Evolutionary conservation across 2,113 vertebrate species (phyloP), one percentile per base, ranked within the genome.

Genomic region (Odontophorus gujanensis): DNA sequence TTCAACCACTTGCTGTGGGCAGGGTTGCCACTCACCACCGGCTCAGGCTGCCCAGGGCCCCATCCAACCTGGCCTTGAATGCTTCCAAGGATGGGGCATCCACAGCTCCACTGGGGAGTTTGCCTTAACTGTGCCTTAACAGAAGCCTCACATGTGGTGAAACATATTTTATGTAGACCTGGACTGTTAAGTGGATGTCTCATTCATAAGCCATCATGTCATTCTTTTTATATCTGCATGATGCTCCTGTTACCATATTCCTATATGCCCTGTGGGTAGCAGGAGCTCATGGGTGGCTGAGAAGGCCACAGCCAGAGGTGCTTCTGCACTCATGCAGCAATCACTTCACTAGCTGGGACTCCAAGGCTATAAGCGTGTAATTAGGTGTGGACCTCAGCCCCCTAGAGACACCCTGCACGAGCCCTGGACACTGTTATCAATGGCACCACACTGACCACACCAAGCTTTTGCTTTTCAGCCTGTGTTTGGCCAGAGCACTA

Each of bases 381-480:
- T 51, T 10, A 48, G 48, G 4, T 18, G 21, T 13, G 43, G 21
- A 22, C 11, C 16, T 81, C 59, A 62, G 7, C 4, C 6, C 6
- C 13, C 18, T 24, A 0, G 3, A 69, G 85, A 76, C n/a, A 43
- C n/a, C 34, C 25, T n/a, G 1, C 53, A 12, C 16, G 32, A 73
- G 32, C 19, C 17, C 19, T 72, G 24, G 2, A 22, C 48, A 5
- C 53, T 19, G 81, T 68, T 48, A n/a, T 6, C 67, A 17, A 26
- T 65, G 83, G 58, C 83, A 43, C 34, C 8, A 7, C 0, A 0
- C 30, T 78, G 90, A 36, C 7, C 4, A 3, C 53, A 13, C 42
- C 38, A 9, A 75, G 25, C 76, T 55, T 62, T 85, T 55, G n/a
- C 24, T 69, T 76, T 87, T 43, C 36, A 71, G 36, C 40, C 47